phyloP scores from a whole-genome alignment of 2,888 invertebrate species.

The Eupithecia subumbrata region DNA sequence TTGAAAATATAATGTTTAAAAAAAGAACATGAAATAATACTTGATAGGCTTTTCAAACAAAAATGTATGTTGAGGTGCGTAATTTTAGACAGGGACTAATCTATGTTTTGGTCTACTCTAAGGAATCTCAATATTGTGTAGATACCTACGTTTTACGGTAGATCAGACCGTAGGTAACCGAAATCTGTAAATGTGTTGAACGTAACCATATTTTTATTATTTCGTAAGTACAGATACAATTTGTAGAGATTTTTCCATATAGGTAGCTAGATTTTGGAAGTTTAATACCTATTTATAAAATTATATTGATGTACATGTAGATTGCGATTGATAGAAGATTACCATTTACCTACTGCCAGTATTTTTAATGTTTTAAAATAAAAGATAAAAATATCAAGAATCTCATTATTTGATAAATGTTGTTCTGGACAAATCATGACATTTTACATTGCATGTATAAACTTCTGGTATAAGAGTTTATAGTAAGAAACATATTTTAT shows the following conservation, averaged over 20 bases:
- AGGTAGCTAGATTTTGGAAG: conserved; percentile 22
- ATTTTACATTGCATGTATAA: conserved; percentile 8
- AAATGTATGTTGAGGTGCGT: not conserved
- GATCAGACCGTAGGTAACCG: conserved; percentile 6
- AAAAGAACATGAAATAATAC: not conserved
- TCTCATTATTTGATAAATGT: not conserved
- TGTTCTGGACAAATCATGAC: conserved; percentile 4
- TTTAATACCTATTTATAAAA: conserved; percentile 18
- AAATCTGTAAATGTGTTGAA: not conserved
- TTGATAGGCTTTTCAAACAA: not conserved
- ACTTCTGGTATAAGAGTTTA: conserved; percentile 7
- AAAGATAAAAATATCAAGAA: conserved; percentile 22
- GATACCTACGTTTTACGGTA: conserved; percentile 4
- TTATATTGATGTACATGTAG: conserved; percentile 26
- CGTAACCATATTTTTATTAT: conserved; percentile 27
- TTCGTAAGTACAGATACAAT: conserved; percentile 13
- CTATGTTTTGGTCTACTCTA: not conserved
- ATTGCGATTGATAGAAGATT: conserved; percentile 26
- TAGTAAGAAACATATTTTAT: conserved; percentile 13
- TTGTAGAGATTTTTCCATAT: conserved; percentile 16
- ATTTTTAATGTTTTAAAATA: conserved; percentile 36
- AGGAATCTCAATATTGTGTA: conserved; percentile 13
- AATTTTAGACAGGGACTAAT: not conserved
- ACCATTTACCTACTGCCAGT: conserved; percentile 45
- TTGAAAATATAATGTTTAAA: not conserved